phyloP scores from a whole-genome alignment of 2,797 vertebrate genomes.

The Lepidocolaptes lacrymiger region DNA sequence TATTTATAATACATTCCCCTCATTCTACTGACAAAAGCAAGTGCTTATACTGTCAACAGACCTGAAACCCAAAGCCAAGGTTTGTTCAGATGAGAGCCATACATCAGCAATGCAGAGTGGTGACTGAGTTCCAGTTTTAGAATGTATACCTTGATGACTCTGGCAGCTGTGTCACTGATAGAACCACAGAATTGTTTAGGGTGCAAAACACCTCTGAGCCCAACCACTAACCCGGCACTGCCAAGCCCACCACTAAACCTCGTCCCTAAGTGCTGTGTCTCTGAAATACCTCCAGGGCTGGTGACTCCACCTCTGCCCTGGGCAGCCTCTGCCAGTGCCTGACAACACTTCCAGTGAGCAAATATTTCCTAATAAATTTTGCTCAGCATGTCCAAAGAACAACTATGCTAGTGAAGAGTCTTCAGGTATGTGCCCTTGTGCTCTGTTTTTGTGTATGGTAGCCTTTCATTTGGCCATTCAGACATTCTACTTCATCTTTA shows the following conservation, averaged over 20 bases:
- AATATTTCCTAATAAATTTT: neutral
- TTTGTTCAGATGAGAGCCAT: neutral
- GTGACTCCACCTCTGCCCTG: neutral
- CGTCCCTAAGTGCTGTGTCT: fast-evolving
- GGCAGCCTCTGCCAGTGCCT: neutral
- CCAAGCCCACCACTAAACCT: neutral
- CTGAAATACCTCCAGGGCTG: neutral
- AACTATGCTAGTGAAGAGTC: neutral
- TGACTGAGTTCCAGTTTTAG: neutral
- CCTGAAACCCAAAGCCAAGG: neutral
- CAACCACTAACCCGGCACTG: too few relatives aligned
- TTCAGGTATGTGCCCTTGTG: neutral
- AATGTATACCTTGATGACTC: neutral
- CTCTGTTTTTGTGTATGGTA: neutral
- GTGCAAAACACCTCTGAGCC: neutral
- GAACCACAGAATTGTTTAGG: neutral
- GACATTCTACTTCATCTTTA: neutral
- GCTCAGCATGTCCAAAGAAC: neutral
- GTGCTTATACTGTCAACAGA: neutral
- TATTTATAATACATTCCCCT: neutral
- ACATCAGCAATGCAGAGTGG: neutral
- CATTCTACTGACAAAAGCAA: neutral
- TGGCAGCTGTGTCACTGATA: neutral
- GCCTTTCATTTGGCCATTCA: neutral
- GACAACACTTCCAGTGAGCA: neutral